Percentiles rank a stretch among this genome's conserved stretches.
phyloP scores from a whole-genome alignment of 37 sponge, comb jelly and placozoan species.

The Beroe forskalii region DNA sequence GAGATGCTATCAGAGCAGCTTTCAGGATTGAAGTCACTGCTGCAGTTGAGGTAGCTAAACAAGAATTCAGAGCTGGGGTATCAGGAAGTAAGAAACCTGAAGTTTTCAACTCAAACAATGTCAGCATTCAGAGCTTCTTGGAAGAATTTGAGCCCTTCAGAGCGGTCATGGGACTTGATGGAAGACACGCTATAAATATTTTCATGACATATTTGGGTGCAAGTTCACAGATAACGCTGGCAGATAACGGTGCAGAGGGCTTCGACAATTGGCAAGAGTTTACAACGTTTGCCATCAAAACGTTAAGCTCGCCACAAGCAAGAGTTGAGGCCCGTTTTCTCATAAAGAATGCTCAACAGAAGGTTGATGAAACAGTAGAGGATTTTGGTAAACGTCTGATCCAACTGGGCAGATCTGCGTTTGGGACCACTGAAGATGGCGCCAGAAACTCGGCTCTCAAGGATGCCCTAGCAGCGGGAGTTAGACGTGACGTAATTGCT shows the following conservation, averaged over 20 bases:
- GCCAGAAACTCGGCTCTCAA: not conserved
- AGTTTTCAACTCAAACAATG: not conserved
- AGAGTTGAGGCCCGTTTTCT: not conserved
- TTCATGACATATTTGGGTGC: not conserved
- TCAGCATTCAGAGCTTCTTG: not conserved
- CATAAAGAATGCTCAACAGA: not conserved
- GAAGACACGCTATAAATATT: not conserved
- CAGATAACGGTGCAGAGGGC: no score
- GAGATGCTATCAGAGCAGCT: no score
- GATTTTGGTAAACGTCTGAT: not conserved
- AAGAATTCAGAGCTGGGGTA: no score
- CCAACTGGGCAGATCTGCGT: not conserved
- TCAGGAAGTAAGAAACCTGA: slow-evolving; percentile 2
- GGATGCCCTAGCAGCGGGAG: slow-evolving; percentile 4
- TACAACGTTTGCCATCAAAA: not conserved
- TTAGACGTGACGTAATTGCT: not conserved
- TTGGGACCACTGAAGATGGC: not conserved
- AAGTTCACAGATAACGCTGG: not conserved
- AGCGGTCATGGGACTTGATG: not conserved
- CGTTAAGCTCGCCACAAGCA: not conserved
- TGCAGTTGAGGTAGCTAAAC: not conserved
- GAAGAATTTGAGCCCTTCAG: not conserved
- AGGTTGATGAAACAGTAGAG: not conserved
- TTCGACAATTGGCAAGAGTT: not conserved
- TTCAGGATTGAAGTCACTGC: no score